Percentiles rank a stretch among this genome's conserved stretches.
These are phyloP conservation scores for Ascaphus truei DNA, from an alignment of 2,113 vertebrate genomes.

Conservation along the genomic window DNA sequence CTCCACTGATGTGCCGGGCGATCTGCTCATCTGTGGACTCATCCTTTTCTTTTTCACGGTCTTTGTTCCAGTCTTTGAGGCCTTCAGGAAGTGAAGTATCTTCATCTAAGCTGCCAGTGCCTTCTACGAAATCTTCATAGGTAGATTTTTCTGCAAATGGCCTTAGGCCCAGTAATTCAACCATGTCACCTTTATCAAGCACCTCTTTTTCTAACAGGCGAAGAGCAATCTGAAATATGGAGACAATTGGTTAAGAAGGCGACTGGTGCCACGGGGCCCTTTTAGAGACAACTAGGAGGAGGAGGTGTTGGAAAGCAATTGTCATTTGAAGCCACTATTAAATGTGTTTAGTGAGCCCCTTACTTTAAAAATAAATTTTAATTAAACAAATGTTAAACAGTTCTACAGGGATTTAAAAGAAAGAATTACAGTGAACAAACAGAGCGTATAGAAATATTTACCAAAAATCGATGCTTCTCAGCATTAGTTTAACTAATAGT, in stretches of 20 bases:
- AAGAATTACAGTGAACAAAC: too few species aligned
- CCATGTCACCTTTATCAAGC: conserved; percentile 90
- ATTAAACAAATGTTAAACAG: too few species aligned
- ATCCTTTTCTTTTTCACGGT: conserved; percentile 72
- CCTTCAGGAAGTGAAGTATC: conserved; percentile 90
- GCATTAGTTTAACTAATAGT: too few species aligned
- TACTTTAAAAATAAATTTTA: too few species aligned
- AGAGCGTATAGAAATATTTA: too few species aligned
- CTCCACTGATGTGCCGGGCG: conserved; percentile 70
- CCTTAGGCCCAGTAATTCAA: conserved; percentile 83
- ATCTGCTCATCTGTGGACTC: conserved; percentile 73
- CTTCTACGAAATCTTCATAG: conserved; percentile 95
- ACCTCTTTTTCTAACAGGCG: conserved; percentile 92
- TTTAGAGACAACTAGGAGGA: too few species aligned
- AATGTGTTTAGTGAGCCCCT: too few species aligned
- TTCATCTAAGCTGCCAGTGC: conserved; percentile 89
- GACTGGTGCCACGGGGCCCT: too few species aligned
- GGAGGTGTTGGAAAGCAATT: too few species aligned
- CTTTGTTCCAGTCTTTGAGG: conserved; percentile 95
- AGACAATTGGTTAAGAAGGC: background rate
- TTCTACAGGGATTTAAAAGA: too few species aligned
- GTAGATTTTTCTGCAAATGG: conserved; percentile 93
- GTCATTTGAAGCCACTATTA: too few species aligned
- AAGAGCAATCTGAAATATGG: conserved; percentile 79
- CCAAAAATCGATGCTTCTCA: too few species aligned